A percentile compares a stretch with the other conserved stretches of the same genome.
phyloP scores from a whole-genome alignment of 2,888 invertebrate species.

The Encarsia formosa region DNA sequence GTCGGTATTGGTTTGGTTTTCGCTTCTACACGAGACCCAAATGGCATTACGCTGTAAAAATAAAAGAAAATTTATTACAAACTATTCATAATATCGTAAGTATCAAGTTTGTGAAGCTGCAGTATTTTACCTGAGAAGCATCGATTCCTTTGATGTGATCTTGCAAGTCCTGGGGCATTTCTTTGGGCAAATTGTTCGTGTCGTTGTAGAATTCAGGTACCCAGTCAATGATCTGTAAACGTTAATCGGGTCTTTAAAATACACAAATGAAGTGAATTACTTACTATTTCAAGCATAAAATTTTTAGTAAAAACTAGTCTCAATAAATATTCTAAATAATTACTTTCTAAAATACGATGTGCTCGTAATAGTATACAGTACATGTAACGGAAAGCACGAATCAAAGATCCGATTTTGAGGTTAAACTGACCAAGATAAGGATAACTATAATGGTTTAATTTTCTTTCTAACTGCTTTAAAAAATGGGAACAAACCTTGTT shows the following conservation, averaged over 20 bases:
- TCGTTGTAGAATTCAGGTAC: conserved; percentile 62
- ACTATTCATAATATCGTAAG: neutral
- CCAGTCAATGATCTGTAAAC: conserved; percentile 69
- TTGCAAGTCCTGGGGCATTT: conserved; percentile 60
- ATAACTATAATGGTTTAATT: neutral
- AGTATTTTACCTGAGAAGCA: conserved; percentile 28
- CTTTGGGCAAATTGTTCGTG: conserved; percentile 54
- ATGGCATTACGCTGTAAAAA: conserved; percentile 70
- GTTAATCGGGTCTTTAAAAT: conserved; percentile 35
- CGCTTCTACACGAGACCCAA: conserved; percentile 90
- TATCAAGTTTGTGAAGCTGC: neutral
- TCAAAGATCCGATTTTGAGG: too few species aligned
- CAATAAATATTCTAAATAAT: too few species aligned
- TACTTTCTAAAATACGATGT: too few species aligned
- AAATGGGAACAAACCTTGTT: conserved; percentile 68
- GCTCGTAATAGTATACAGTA: too few species aligned
- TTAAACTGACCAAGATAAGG: neutral
- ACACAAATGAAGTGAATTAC: neutral
- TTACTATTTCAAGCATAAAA: too few species aligned
- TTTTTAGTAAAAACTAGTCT: too few species aligned
- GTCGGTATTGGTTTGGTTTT: conserved; percentile 85
- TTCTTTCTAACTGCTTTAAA: neutral
- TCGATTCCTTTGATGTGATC: conserved; percentile 49
- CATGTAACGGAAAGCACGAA: too few species aligned
- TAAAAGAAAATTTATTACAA: neutral